Evolutionary conservation across 2,888 invertebrate species (phyloP), one percentile per base, ranked within the genome.

Genomic region (Tridacna gigas): DNA sequence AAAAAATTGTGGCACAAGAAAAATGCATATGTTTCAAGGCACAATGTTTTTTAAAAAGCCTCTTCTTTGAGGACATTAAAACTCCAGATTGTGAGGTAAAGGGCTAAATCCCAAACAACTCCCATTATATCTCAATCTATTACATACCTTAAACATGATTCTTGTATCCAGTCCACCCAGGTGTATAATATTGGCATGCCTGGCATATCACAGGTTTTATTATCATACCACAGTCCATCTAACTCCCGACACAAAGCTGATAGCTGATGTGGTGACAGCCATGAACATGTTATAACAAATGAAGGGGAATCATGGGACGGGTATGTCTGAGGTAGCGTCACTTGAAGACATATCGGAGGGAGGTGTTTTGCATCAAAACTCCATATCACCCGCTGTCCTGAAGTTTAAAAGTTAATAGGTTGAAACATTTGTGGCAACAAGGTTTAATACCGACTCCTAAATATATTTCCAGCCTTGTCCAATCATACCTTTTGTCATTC

Each of bases 131-230:
- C 37, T 37, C 37, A 37, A 7, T 37, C 37, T 63, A 20, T 22
- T 3, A 67, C 47, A n/a, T 51, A 71, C 71, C 51, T 71, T 13
- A 91, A 78, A 20, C 86, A 65, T 76, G 90, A 89, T 74, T 92
- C 90, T 74, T 93, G 90, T 45, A 93, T 79, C 92, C 92, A 93
- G 75, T 92, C 91, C 13, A 92, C 80, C 93, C 93, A 93, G 11
- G 91, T 90, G 77, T 88, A 93, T 3, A 93, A 65, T 47, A 93
- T 84, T 2, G 92, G 92, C 89, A 91, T 90, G 1, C 88, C 87
- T 15, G 74, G 76, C 0, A 73, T 75, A 28, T 86, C 89, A 13
- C 25, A 65, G 12, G 71, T 56, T 26, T 76, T 82, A 48, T 69
- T 80, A 20, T 88, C 84, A 37, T 82, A 66, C 93, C 93, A 93